These are phyloP conservation scores for Odontesthes bonariensis DNA, from an alignment of 2,113 vertebrate genomes.

Conservation along the genomic window DNA sequence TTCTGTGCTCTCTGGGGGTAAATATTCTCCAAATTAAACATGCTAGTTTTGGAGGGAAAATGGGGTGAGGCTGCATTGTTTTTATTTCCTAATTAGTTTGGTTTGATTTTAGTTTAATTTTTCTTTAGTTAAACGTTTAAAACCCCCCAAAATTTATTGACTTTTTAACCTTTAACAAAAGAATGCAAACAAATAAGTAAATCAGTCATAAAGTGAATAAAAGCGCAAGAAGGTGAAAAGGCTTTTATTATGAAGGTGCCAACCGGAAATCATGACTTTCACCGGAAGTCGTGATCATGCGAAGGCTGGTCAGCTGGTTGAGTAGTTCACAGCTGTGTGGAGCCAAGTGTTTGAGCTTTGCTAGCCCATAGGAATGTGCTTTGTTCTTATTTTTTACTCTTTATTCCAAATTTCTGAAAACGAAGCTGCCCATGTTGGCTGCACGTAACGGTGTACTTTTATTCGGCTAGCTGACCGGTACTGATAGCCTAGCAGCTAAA, in stretches of 20 bases:
- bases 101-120: too few species aligned
- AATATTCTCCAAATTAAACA: too few species aligned
- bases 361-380: background rate
- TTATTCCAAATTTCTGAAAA: fast-evolving
- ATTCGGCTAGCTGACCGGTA: background rate
- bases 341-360: background rate
- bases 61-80: too few species aligned
- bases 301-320: constrained; percentile 18
- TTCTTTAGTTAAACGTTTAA: too few species aligned
- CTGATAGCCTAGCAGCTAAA: constrained; percentile 43
- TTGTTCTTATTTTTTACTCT: fast-evolving
- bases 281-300: fast-evolving
- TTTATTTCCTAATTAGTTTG: too few species aligned
- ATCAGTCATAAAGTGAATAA: background rate
- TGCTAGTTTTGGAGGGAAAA: too few species aligned
- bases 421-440: constrained; percentile 9
- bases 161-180: background rate
- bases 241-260: constrained; percentile 27
- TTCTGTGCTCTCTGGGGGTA: too few species aligned
- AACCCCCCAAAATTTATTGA: too few species aligned
- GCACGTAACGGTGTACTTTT: background rate
- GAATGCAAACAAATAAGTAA: background rate
- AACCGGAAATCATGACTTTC: background rate
- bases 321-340: constrained; percentile 10
- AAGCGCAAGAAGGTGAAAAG: fast-evolving